Conservation (phyloP, 2,888 invertebrate species). For the Drosophila hawaiiensis region DNA sequence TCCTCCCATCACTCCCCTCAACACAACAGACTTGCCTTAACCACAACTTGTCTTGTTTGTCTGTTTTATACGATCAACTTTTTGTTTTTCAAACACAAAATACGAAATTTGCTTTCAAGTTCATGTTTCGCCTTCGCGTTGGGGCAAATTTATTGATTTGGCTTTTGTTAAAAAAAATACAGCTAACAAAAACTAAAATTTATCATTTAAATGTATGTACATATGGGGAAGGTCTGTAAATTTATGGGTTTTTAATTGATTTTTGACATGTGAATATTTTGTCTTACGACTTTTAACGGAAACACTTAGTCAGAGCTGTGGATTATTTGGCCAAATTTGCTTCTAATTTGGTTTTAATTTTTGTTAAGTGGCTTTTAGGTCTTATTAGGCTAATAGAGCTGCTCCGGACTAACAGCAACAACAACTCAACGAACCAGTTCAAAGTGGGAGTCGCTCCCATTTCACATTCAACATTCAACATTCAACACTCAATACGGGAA, state of each 20-base stretch:
- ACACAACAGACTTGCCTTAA: background rate
- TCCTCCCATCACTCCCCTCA: background rate
- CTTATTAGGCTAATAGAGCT: conserved; percentile 38
- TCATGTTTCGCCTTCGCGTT: conserved; percentile 46
- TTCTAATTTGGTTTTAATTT: conserved; percentile 12
- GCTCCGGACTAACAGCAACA: background rate
- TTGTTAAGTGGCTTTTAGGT: background rate
- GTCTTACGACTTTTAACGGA: conserved; percentile 10
- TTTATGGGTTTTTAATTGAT: conserved; percentile 39
- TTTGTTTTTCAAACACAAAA: conserved; percentile 18
- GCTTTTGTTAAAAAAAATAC: conserved; percentile 20
- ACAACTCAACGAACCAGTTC: conserved; percentile 3
- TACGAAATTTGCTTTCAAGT: conserved; percentile 40
- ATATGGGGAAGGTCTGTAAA: conserved; percentile 3
- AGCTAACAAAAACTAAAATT: conserved; percentile 9
- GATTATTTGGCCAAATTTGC: conserved; percentile 35
- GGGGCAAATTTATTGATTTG: conserved; percentile 41
- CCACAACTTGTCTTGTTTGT: background rate
- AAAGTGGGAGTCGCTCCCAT: conserved; percentile 25
- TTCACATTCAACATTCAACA: conserved; percentile 22
- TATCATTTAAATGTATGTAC: background rate
- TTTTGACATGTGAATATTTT: conserved; percentile 10
- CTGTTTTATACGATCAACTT: conserved; percentile 2
- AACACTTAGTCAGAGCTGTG: conserved; percentile 11
- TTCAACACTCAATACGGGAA: background rate